Evolutionary conservation across 2,888 invertebrate genomes (phyloP), one percentile per base, ranked within the genome.

Genomic region (Nomada ferruginata): DNA sequence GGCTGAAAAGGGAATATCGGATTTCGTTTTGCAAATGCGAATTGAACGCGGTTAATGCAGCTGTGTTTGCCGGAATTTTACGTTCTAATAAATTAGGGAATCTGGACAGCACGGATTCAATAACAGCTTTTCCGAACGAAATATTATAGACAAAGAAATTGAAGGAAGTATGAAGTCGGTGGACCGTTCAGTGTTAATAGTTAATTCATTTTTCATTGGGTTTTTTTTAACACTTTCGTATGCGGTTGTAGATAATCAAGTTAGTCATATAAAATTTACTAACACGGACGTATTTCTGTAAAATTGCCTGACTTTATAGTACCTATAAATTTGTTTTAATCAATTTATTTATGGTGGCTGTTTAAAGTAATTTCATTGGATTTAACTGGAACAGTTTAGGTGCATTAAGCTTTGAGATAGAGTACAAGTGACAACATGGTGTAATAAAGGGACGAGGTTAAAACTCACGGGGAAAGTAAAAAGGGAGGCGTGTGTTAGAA

Each of bases 401-500:
- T 26, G 2, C 5, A 13, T 52, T 44, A 61, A 52, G 15, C 11
- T 20, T 2, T 29, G 13, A 2, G 20, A 18, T 23, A n/a, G 1
- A 0, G 18, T 10, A 15, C 5, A 20, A 15, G 15, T 10, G 50
- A n/a, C 2, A 52, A 3, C 9, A 23, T 53, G 52, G 50, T 18
- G 26, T 15, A 53, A 13, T n/a, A 53, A 29, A 55, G 18, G 18
- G 36, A 47, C 10, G 9, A n/a, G 29, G 11, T 7, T 23, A 11
- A 52, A 50, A 2, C n/a, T 44, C 36, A n/a, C 18, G 36, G 18
- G 26, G 1, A 47, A 52, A 15, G 42, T 29, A 42, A 55, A 23
- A 55, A 69, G 50, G 18, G 50, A 26, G 36, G 10, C 50, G 55
- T 20, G 29, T 60, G 64, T 57, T 55, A 76, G 76, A 68, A 82